These are phyloP conservation scores for Manis crassicaudata DNA, from an alignment of 2,797 vertebrate genomes.

Conservation along the genomic window DNA sequence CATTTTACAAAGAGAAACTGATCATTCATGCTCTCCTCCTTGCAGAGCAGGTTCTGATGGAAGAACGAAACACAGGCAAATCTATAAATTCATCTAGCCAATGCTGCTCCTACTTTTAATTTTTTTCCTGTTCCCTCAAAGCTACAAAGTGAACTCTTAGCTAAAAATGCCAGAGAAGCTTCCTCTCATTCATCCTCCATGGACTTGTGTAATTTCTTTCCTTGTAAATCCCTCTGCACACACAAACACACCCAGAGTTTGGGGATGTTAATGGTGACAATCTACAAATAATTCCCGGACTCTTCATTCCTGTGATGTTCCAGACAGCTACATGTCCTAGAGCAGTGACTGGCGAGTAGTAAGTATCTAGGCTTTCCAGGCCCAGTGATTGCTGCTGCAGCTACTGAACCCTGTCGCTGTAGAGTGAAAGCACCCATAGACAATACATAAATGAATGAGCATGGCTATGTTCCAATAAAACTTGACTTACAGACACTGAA, in stretches of 20 bases:
- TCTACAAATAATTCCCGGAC: background rate
- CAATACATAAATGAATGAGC: background rate
- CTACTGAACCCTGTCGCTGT: background rate
- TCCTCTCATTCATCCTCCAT: background rate
- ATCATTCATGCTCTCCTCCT: conserved; percentile 2
- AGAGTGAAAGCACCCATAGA: background rate
- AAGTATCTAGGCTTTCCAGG: background rate
- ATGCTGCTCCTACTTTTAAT: background rate
- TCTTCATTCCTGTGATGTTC: background rate
- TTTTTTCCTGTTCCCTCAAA: conserved; percentile 18
- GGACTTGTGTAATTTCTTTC: background rate
- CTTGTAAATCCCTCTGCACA: conserved; percentile 29
- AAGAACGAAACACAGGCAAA: conserved; percentile 40
- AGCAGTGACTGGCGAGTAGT: background rate
- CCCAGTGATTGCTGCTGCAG: background rate
- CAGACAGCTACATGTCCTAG: background rate
- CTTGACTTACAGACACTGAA: background rate
- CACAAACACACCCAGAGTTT: background rate
- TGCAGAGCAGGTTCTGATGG: conserved; percentile 1
- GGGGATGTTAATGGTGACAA: background rate
- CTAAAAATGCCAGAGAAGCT: conserved; percentile 41
- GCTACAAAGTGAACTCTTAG: conserved; percentile 1
- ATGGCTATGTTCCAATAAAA: background rate
- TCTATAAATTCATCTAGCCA: background rate
- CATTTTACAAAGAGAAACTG: conserved; percentile 38